Base-by-base conservation (phyloP, 2,113 vertebrate genomes). In the Phainopepla nitens region DNA sequence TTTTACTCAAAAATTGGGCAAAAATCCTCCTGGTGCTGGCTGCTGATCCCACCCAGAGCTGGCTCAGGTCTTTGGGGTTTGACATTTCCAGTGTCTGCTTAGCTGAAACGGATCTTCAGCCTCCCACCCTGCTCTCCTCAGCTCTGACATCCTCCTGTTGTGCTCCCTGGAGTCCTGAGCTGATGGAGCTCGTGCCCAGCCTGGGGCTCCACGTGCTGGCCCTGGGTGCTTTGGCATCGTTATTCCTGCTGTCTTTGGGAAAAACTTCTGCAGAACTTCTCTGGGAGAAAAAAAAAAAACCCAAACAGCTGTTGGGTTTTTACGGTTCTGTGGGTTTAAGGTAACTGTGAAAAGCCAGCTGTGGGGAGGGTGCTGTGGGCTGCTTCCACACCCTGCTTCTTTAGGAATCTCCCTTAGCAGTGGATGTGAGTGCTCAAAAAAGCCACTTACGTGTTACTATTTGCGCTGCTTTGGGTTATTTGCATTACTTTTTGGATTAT, bases 401-500 rank as follows among this genome's bases (percentile, higher is more conserved):
- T 6, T 0, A 17, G 69, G 41, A 73, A 36, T 61, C 71, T 60
- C 41, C 45, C 57, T 17, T 7, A 54, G 53, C 35, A 51, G 50
- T 20, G 27, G 17, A 11, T 3, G 7, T 1, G 22, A 61, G 11
- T 1, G 29, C 72, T 65, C n/a, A 11, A 2, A 39, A 42, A 71
- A 39, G 3, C 7, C 25, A 21, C 35, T 68, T 15, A 5, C 2
- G 1, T 15, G 35, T 4, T 27, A 0, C 18, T 70, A 0, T n/a
- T 58, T 41, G 31, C 7, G 0, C 19, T 44, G 1, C 9, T 87
- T 17, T 25, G 36, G 51, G 20, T 14, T 53, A 8, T 66, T 14
- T 61, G 39, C 2, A 0, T 31, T 41, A 5, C 29, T 61, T 82
- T 61, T 62, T 16, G 70, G 54, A 3, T 62, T 16, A 2, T 62